These are phyloP conservation scores for Excalfactoria chinensis DNA, from an alignment of 2,113 vertebrate species.

Conservation along the genomic window DNA sequence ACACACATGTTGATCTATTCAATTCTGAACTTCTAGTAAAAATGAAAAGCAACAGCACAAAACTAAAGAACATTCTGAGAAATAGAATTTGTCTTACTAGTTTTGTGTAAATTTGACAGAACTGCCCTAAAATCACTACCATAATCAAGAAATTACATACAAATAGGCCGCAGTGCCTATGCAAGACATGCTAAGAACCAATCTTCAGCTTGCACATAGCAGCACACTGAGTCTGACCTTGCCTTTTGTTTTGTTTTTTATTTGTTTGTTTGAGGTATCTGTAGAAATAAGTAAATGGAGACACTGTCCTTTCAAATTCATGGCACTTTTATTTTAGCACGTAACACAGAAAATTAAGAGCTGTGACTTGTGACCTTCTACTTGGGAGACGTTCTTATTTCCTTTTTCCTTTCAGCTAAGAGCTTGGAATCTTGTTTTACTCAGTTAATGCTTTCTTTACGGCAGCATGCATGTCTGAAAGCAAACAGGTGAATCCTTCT, in stretches of 20 bases:
- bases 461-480: neutral
- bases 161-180: neutral
- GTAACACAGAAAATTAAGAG: neutral
- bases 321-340: fast-evolving
- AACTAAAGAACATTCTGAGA: neutral
- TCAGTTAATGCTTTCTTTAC: neutral
- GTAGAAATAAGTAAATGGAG: neutral
- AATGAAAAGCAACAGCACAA: neutral
- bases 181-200: fast-evolving
- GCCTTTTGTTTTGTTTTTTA: too few relatives aligned
- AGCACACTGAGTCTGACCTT: neutral
- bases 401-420: neutral
- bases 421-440: neutral
- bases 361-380: neutral
- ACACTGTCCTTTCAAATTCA: neutral
- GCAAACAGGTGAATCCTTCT: neutral
- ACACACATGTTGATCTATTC: neutral
- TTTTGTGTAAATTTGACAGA: neutral
- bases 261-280: too few relatives aligned
- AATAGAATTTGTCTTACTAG: fast-evolving
- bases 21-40: neutral
- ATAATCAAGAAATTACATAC: fast-evolving
- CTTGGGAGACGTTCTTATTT: neutral
- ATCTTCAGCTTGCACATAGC: neutral
- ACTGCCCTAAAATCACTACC: neutral